Conservation (phyloP, 2,113 vertebrate genomes). For the Bothrops jararaca region DNA sequence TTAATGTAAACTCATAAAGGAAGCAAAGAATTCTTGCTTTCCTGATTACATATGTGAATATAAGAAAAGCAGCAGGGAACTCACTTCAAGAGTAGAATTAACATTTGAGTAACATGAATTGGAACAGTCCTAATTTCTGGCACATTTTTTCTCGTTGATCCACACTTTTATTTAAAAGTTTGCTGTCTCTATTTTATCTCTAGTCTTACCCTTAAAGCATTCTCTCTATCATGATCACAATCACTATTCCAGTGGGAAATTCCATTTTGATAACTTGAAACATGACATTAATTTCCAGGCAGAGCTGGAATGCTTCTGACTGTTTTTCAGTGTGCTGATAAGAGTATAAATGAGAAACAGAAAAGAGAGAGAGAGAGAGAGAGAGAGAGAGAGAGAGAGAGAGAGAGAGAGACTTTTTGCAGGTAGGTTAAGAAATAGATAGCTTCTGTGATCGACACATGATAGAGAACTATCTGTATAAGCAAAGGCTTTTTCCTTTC, state of each 20-base stretch:
- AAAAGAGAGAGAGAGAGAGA: not conserved
- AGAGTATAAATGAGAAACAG: not conserved
- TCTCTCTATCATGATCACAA: not conserved
- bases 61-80: not conserved
- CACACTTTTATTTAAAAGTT: not conserved
- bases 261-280: slow-evolving; percentile 9
- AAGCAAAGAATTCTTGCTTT: slow-evolving; percentile 10
- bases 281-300: slow-evolving; percentile 22
- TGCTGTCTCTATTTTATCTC: not conserved
- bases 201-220: not conserved
- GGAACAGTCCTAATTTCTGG: slow-evolving; percentile 19
- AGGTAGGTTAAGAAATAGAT: not conserved
- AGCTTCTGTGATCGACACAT: not conserved
- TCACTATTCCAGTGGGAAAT: not conserved
- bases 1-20: not conserved
- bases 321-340: not conserved
- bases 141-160: slow-evolving; percentile 8
- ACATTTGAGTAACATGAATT: not conserved
- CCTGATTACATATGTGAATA: slow-evolving; percentile 1
- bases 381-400: not conserved
- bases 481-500: not conserved
- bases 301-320: not conserved
- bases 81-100: not conserved
- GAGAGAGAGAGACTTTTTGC: not conserved
- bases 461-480: not conserved